These are phyloP conservation scores for Girardinichthys multiradiatus DNA, from an alignment of 2,113 vertebrate genomes.

Conservation along the genomic window DNA sequence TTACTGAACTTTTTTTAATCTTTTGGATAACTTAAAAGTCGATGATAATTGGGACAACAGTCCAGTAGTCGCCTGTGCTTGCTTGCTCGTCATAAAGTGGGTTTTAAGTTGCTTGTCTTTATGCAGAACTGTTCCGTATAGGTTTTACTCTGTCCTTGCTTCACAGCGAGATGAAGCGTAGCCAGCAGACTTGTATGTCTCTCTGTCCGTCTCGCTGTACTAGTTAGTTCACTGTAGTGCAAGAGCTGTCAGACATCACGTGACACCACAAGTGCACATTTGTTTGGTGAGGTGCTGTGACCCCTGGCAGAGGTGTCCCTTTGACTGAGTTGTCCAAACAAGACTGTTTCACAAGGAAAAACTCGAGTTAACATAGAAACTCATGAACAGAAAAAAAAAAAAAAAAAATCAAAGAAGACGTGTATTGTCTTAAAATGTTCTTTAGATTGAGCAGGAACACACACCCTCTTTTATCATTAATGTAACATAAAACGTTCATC, in stretches of 20 bases:
- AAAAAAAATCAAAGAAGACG: too few relatives aligned
- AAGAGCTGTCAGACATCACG: background rate
- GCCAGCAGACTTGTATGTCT: background rate
- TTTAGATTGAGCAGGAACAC: too few relatives aligned
- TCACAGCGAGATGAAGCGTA: too few relatives aligned
- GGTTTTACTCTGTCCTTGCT: too few relatives aligned
- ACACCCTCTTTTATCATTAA: too few relatives aligned
- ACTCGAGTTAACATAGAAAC: background rate
- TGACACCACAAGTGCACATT: background rate
- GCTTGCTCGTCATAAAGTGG: background rate
- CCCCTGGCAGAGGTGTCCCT: background rate
- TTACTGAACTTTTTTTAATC: background rate
- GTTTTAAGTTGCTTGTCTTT: background rate
- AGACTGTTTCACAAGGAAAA: background rate
- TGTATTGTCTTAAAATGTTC: too few relatives aligned
- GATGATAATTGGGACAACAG: background rate
- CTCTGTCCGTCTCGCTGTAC: background rate
- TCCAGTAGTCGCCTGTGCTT: background rate
- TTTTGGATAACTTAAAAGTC: background rate
- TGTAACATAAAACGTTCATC: too few relatives aligned
- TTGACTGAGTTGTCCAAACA: background rate
- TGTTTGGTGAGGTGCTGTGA: background rate
- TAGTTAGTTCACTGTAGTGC: background rate
- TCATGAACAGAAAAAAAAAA: background rate
- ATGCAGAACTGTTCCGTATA: background rate